Evolutionary conservation across 2,888 invertebrate genomes (phyloP).

Genomic region (Ashinkailepas kermadecensis): DNA sequence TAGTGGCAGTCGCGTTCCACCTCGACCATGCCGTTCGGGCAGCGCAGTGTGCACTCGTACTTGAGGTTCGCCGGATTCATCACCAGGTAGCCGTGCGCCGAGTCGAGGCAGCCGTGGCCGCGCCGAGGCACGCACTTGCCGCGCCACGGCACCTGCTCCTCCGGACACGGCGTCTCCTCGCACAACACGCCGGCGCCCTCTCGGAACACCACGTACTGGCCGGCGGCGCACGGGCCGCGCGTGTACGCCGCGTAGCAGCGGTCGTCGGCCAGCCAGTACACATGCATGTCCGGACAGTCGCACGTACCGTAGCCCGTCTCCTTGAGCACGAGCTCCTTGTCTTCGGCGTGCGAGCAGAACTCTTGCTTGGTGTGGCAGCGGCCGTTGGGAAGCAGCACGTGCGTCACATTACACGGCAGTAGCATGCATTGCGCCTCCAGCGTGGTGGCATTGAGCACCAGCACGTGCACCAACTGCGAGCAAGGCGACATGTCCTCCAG

Average conservation of each 20-base stretch:
- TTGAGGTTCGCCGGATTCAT: background rate
- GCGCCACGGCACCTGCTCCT: background rate
- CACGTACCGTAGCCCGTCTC: conserved; percentile 17
- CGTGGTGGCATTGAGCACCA: conserved; percentile 5
- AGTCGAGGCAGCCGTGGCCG: conserved; percentile 13
- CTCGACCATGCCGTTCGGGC: conserved; percentile 1
- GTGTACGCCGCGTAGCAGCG: conserved; percentile 35
- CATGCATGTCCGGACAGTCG: conserved; percentile 16
- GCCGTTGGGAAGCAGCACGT: conserved; percentile 8
- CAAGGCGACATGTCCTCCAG: background rate
- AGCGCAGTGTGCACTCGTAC: conserved; percentile 13
- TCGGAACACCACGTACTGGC: conserved; percentile 11
- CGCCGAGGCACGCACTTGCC: background rate
- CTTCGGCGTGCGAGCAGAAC: conserved; percentile 1
- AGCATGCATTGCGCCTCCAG: conserved; percentile 17
- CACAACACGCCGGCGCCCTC: conserved; percentile 2
- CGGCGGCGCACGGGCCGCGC: conserved; percentile 34
- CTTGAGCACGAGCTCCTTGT: conserved; percentile 12
- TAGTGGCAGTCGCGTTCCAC: background rate
- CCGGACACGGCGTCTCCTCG: background rate
- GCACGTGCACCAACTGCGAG: background rate
- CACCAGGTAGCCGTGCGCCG: background rate
- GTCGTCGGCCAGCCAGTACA: conserved; percentile 33
- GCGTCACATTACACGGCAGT: background rate
- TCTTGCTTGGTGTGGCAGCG: background rate